Base-by-base conservation (phyloP, 1,140 invertebrate species). In the Caenorhabditis inopinata region DNA sequence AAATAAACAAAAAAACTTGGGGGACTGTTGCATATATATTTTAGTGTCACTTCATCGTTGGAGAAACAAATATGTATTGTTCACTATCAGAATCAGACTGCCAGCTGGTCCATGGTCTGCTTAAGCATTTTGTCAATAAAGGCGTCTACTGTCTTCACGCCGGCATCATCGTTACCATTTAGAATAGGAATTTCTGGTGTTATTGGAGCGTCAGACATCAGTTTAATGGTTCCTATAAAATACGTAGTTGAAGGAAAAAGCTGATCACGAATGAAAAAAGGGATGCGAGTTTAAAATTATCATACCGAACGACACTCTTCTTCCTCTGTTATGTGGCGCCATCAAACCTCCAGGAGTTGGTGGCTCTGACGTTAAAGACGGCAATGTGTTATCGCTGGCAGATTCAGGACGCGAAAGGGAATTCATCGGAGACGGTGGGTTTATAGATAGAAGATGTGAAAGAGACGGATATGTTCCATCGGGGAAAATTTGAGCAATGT, bases 301-400 rank as follows among this genome's bases (percentile, higher is more conserved):
- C 73, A 16, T 45, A 78, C 76, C 76, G n/a, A 78, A 78, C 18
- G 76, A 78, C n/a, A 78, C 76, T 25, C 76, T 32, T 42, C 76
- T 51, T 45, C 76, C 76, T 78, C 53, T 42, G 25, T 78, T 78
- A 49, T 78, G 76, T 6, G 35, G 32, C 1, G 53, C 76, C 1
- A 32, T 38, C 2, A 78, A 27, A 29, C 76, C 76, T 58, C 76
- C 76, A 46, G 32, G 58, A 68, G 58, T 62, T 29, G 51, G 18
- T 46, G 51, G 51, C 23, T 78, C 49, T 21, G 75, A 49, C 4
- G 42, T 32, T 3, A 62, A 23, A 2, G 49, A 49, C 9, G 76
- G 76, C 2, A 35, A 58, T 0, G 35, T 21, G 35, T 29, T 35
- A 46, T 78, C 76, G 25, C 68, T 78, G 14, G 21, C 35, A 25